phyloP scores from a whole-genome alignment of 2,888 invertebrate species.

The Orthosia incerta region DNA sequence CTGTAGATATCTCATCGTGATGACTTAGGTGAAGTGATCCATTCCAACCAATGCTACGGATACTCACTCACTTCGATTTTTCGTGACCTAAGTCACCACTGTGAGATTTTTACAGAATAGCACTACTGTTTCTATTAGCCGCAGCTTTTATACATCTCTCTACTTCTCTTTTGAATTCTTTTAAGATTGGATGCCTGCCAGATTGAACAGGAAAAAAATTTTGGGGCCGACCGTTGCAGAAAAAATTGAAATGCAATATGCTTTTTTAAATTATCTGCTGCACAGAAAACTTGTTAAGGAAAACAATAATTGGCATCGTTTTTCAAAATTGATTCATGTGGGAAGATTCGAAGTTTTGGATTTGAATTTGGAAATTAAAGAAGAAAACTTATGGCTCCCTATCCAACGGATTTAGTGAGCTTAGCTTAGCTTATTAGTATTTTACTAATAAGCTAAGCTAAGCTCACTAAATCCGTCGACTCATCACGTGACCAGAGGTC shows the following conservation, averaged over 20 bases:
- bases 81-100: too few species aligned
- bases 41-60: too few species aligned
- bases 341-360: background rate
- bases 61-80: too few species aligned
- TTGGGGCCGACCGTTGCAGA: background rate
- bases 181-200: conserved; percentile 21
- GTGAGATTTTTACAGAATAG: too few species aligned
- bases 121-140: background rate
- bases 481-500: too few species aligned
- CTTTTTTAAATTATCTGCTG: background rate
- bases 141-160: conserved; percentile 1
- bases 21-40: too few species aligned
- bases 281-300: background rate
- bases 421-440: too few species aligned
- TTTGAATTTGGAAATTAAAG: background rate
- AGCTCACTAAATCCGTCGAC: too few species aligned
- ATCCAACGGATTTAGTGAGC: too few species aligned
- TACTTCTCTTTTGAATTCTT: background rate
- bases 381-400: conserved; percentile 1
- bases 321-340: conserved; percentile 3
- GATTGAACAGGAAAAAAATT: background rate
- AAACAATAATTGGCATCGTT: too few species aligned
- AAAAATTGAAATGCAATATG: background rate
- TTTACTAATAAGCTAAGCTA: too few species aligned
- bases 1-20: too few species aligned